phyloP scores from a whole-genome alignment of 1,140 invertebrate species.

The Caenorhabditis briggsae region DNA sequence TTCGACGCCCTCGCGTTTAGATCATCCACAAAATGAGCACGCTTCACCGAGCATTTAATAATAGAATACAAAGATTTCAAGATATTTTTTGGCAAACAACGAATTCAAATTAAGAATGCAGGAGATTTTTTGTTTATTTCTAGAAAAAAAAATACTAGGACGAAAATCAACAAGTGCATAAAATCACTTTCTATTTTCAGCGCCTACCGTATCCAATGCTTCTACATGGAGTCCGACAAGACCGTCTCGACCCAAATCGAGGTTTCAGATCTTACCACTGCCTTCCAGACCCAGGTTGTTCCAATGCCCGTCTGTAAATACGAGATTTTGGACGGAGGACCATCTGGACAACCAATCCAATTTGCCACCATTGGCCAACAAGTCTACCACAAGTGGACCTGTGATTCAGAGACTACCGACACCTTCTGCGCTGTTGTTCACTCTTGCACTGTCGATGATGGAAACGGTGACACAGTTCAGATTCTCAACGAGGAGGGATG shows the following conservation, averaged over 20 bases:
- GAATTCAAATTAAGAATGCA: slow-evolving; percentile 1
- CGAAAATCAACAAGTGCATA: background rate
- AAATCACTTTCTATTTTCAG: slow-evolving; percentile 62
- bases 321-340: slow-evolving; percentile 78
- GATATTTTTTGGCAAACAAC: background rate
- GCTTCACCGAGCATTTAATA: slow-evolving; percentile 19
- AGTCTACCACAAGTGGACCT: slow-evolving; percentile 78
- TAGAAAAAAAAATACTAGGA: background rate
- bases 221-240: slow-evolving; percentile 78
- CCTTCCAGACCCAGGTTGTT: slow-evolving; percentile 77
- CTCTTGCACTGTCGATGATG: slow-evolving; percentile 77
- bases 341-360: slow-evolving; percentile 76
- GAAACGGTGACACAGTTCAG: slow-evolving; percentile 77
- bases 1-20: slow-evolving; percentile 45
- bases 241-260: slow-evolving; percentile 76
- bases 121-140: background rate
- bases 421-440: slow-evolving; percentile 78
- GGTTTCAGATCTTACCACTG: slow-evolving; percentile 77
- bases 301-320: slow-evolving; percentile 78
- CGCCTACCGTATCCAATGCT: slow-evolving; percentile 77
- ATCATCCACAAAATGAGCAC: slow-evolving; percentile 36
- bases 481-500: slow-evolving; percentile 77
- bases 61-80: slow-evolving; percentile 13
- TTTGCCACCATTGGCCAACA: slow-evolving; percentile 78
- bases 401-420: slow-evolving; percentile 77